Percentiles rank a stretch among this genome's conserved stretches.
Evolutionary conservation across 2,888 invertebrate species (phyloP).

Genomic region (Melieria omissa): DNA sequence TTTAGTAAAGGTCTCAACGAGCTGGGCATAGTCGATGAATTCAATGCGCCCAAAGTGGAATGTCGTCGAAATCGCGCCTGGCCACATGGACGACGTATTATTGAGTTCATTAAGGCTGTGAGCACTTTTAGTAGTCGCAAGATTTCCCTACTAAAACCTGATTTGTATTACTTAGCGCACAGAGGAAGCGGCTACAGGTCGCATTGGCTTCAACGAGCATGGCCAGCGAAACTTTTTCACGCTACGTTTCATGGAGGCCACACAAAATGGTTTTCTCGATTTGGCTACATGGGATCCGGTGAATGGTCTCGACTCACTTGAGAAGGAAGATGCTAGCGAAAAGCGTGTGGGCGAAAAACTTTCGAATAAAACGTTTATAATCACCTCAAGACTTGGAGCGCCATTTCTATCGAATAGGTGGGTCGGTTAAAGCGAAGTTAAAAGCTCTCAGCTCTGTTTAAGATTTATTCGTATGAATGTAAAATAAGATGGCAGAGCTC

Average conservation of each 20-base stretch:
- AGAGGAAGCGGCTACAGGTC: conserved; percentile 62
- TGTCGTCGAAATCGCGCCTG: conserved; percentile 68
- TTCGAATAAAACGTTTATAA: conserved; percentile 76
- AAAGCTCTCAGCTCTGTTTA: not conserved
- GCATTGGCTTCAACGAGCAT: conserved; percentile 64
- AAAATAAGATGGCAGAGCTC: not conserved
- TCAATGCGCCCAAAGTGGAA: conserved; percentile 56
- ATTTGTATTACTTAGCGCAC: conserved; percentile 52
- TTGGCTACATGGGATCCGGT: conserved; percentile 67
- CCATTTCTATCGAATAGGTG: conserved; percentile 74
- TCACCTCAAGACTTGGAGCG: conserved; percentile 78
- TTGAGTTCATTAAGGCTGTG: conserved; percentile 76
- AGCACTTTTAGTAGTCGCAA: conserved; percentile 46
- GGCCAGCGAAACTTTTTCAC: conserved; percentile 78
- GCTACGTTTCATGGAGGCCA: conserved; percentile 76
- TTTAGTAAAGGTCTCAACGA: conserved; percentile 71
- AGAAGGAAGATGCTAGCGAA: conserved; percentile 72
- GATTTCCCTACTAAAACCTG: not conserved
- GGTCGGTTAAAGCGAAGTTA: not conserved
- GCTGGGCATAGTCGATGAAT: conserved; percentile 61
- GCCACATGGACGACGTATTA: conserved; percentile 73
- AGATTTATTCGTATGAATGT: not conserved
- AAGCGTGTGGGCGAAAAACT: conserved; percentile 63
- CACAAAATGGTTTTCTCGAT: conserved; percentile 70
- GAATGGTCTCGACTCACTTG: conserved; percentile 67